Evolutionary conservation across 1,140 invertebrate species (phyloP).

Genomic region (Bombus fervidus): DNA sequence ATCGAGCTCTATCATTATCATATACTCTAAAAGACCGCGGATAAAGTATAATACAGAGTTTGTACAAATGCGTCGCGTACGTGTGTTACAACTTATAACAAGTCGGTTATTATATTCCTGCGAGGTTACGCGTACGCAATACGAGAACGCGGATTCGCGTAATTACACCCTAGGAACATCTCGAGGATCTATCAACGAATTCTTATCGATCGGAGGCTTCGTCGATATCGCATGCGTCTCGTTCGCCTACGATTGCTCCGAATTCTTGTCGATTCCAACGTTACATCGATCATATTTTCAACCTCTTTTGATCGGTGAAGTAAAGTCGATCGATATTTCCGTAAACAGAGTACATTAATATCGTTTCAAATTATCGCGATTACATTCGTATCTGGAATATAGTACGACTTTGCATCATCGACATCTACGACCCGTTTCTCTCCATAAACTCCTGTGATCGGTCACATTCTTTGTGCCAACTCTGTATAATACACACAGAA

Average conservation of each 20-base stretch:
- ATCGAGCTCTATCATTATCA: constrained; percentile 25
- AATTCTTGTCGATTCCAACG: background rate
- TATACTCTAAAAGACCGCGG: constrained; percentile 38
- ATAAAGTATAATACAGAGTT: constrained; percentile 70
- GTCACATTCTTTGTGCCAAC: constrained; percentile 59
- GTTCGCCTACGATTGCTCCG: background rate
- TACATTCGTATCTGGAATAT: too few species aligned
- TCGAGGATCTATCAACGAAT: background rate
- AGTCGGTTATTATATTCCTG: constrained; percentile 35
- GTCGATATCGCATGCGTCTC: background rate
- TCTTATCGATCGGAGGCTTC: background rate
- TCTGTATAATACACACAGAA: constrained; percentile 62
- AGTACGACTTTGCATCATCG: background rate
- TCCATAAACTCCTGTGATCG: background rate
- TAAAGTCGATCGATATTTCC: background rate
- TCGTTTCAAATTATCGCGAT: background rate
- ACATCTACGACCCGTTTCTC: background rate
- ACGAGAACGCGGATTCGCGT: constrained; percentile 21
- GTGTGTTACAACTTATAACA: constrained; percentile 44
- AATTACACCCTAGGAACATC: constrained; percentile 52
- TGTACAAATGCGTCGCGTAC: constrained; percentile 64
- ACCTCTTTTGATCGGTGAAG: background rate
- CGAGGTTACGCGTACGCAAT: constrained; percentile 39
- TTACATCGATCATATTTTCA: background rate
- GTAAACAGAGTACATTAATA: background rate